Percentiles rank a stretch among this genome's conserved stretches.
Evolutionary conservation across 2,888 invertebrate genomes (phyloP).

Genomic region (Catocala fraxini): DNA sequence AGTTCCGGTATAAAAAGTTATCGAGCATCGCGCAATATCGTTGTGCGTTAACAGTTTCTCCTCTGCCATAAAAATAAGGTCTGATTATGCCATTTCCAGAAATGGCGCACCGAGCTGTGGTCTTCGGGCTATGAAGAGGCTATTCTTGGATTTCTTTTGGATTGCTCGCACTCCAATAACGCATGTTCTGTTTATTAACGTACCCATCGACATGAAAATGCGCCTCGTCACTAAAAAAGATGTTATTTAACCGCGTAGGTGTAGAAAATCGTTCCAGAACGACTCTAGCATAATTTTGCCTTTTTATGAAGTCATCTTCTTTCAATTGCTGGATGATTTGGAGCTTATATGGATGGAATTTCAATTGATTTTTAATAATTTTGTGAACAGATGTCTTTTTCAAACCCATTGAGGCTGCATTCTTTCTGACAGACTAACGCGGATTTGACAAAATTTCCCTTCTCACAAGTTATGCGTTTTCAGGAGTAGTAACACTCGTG

Average conservation of each 20-base stretch:
- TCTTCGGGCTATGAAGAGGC: conserved; percentile 38
- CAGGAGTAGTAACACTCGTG: conserved; percentile 1
- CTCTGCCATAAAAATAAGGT: conserved; percentile 45
- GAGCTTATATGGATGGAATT: conserved; percentile 26
- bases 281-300: conserved; percentile 17
- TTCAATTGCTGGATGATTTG: conserved; percentile 30
- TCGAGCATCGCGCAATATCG: conserved; percentile 37
- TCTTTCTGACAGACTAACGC: conserved; percentile 22
- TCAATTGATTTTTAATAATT: conserved; percentile 27
- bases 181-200: conserved; percentile 40
- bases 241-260: not conserved
- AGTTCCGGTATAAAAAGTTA: conserved; percentile 15
- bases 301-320: conserved; percentile 19
- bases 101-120: conserved; percentile 40
- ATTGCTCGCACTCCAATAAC: conserved; percentile 37
- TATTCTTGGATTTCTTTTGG: conserved; percentile 40
- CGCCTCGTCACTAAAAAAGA: conserved; percentile 13
- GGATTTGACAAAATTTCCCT: conserved; percentile 20
- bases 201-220: conserved; percentile 40
- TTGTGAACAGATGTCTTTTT: conserved; percentile 23
- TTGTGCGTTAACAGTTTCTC: conserved; percentile 16
- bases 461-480: conserved; percentile 21
- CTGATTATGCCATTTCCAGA: conserved; percentile 40
- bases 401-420: conserved; percentile 26
- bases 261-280: conserved; percentile 21